Evolutionary conservation across 2,797 vertebrate genomes (phyloP).

Genomic region (Chelonia mydas): DNA sequence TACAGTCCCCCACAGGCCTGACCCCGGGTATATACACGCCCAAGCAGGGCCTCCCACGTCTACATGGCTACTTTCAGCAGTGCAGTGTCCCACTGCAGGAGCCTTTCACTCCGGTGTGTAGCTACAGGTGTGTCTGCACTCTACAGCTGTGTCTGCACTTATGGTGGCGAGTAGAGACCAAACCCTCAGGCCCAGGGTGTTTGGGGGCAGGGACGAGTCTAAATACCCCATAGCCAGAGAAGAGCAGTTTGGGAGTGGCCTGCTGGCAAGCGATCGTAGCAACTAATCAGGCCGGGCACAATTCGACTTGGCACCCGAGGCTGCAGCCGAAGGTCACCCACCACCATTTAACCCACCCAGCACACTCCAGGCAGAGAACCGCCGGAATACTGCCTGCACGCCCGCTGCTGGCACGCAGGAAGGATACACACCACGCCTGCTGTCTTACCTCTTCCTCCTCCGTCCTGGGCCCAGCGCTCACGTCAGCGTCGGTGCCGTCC

Average conservation of each 20-base stretch:
- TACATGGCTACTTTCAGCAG: background rate
- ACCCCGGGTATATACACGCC: background rate
- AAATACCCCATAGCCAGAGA: background rate
- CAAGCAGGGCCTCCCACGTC: background rate
- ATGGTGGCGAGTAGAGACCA: too few relatives aligned
- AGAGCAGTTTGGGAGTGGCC: background rate
- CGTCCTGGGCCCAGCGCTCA: conserved; percentile 3
- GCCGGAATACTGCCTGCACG: background rate
- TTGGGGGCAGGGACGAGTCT: background rate
- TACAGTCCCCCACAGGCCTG: background rate
- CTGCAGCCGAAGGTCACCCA: background rate
- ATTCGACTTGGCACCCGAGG: background rate
- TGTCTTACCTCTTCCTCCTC: conserved; percentile 72
- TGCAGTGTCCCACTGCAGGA: too few relatives aligned
- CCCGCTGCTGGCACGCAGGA: accelerated
- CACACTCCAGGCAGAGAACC: background rate
- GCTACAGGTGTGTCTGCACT: background rate
- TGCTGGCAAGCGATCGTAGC: background rate
- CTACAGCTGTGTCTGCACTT: too few relatives aligned
- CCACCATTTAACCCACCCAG: background rate
- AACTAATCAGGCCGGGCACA: background rate
- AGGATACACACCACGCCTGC: background rate
- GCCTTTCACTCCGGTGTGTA: background rate
- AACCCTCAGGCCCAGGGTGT: background rate
- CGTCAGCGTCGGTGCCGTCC: conserved; percentile 57